Percentiles rank a stretch among this genome's conserved stretches.
Conservation (phyloP, 2,113 vertebrate species). For the Sceloporus tristichus region DNA sequence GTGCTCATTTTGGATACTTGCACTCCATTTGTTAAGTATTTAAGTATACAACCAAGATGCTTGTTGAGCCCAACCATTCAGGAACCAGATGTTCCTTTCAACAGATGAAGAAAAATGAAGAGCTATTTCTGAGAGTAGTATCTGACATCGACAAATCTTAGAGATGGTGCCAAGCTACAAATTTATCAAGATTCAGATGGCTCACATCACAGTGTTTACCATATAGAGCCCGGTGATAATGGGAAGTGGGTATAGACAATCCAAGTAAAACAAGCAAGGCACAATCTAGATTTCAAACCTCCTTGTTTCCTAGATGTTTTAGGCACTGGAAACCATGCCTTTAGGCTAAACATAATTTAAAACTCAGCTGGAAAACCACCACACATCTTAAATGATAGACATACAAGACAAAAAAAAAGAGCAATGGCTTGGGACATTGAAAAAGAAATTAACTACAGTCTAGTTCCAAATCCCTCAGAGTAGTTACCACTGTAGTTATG, state of each 20-base stretch:
- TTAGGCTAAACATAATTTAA: background rate
- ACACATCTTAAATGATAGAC: too few species aligned
- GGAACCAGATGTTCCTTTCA: slow-evolving; percentile 25
- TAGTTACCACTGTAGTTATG: too few species aligned
- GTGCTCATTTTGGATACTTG: background rate
- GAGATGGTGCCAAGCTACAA: slow-evolving; percentile 5
- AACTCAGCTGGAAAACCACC: too few species aligned
- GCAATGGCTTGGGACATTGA: too few species aligned
- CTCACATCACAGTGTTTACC: background rate
- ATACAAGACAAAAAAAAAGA: too few species aligned
- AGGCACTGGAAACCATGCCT: background rate
- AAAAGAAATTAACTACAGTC: too few species aligned
- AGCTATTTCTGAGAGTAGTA: background rate
- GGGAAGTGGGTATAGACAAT: background rate
- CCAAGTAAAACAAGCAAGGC: background rate
- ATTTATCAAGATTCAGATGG: background rate
- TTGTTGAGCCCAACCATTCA: background rate
- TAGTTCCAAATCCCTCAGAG: too few species aligned
- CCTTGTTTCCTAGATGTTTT: background rate
- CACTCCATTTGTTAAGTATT: background rate
- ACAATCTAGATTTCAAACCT: background rate
- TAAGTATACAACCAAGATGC: background rate
- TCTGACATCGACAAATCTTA: background rate
- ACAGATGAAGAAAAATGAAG: background rate
- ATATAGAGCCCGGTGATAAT: background rate